phyloP scores from a whole-genome alignment of 2,113 vertebrate genomes.

The Bucco capensis region DNA sequence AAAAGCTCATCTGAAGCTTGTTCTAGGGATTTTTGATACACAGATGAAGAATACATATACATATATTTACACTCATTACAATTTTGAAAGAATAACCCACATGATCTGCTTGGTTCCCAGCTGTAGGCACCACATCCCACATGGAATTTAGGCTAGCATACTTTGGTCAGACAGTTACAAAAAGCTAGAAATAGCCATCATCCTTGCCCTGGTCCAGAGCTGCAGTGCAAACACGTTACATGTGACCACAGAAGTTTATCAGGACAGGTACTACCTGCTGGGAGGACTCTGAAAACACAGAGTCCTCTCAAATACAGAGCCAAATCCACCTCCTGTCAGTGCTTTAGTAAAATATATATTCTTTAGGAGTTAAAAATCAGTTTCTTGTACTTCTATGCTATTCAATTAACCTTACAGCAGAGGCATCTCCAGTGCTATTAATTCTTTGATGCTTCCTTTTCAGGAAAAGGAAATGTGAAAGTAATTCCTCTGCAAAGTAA shows the following conservation, averaged over 20 bases:
- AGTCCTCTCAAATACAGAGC: background rate
- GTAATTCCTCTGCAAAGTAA: background rate
- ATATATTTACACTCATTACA: background rate
- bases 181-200: background rate
- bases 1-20: background rate
- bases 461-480: background rate
- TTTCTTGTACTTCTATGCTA: background rate
- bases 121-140: background rate
- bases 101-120: background rate
- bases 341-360: background rate
- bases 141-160: background rate
- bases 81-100: background rate
- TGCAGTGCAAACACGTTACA: background rate
- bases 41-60: fast-evolving
- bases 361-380: background rate
- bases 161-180: background rate
- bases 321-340: background rate
- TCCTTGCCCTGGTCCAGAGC: background rate
- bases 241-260: background rate
- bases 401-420: background rate
- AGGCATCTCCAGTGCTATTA: background rate
- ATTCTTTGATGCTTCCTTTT: background rate
- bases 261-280: background rate
- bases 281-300: background rate
- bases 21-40: background rate